Evolutionary conservation across 2,797 vertebrate species (phyloP), one percentile per base, ranked within the genome.

Genomic region (Rhinophrynus dorsalis): DNA sequence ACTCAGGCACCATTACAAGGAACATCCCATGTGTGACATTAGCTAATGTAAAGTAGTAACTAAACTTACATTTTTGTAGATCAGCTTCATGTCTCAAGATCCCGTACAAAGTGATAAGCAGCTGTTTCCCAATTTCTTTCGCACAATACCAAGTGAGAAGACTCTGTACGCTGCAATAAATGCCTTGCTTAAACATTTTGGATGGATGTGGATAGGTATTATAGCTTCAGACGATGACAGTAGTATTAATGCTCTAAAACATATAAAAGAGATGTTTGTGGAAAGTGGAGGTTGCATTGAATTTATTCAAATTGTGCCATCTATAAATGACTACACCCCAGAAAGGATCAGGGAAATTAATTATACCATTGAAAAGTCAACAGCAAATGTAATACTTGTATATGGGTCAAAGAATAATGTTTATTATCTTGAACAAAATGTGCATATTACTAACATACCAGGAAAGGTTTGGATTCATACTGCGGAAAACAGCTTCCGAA

Each of bases 371-470:
- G 21, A 23, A 3, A 56, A 48, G 0, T 48, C 68, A 6, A 50
- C 68, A 30, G 51, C 42, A 48, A 71, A 64, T 29, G 68, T 40
- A 6, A 64, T 71, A 30, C 42, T 71, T 24, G 24, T 71, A 7
- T 71, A 71, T 20, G 68, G 68, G 17, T 64, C 68, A 5, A 71
- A 71, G 47, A 71, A 71, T 50, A 40, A 57, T 33, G 52, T 71
- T 6, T 71, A 71, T 29, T 71, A 71, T 37, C 8, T 72, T 40
- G 68, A 72, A 20, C 44, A 58, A 24, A 64, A 64, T 32, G 68
- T 72, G 6, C 52, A 50, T 18, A 5, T 72, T 9, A 57, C 18
- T 2, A 40, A 2, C 17, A 51, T 72, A 32, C 68, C 68, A n/a
- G 68, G 68, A 9, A 72, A 72, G 26, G 61, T 65, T 1, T 72